phyloP scores from a whole-genome alignment of 2,797 vertebrate genomes.

The Oreortyx pictus region DNA sequence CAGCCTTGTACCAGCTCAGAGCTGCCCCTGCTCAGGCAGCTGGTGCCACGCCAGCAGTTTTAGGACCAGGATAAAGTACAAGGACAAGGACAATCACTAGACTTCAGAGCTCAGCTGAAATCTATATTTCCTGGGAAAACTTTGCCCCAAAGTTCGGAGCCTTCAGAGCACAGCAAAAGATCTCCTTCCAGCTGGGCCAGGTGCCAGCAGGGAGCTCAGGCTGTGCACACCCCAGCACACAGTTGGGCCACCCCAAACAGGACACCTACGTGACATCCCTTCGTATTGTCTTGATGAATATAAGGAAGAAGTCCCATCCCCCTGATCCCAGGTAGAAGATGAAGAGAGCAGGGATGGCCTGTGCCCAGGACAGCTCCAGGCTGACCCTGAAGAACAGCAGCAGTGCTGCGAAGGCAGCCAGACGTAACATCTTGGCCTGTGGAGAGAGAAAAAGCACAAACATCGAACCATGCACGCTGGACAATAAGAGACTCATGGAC shows the following conservation, averaged over 20 bases:
- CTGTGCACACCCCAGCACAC: neutral
- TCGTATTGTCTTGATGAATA: slow-evolving; percentile 89
- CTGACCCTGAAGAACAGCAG: slow-evolving; percentile 88
- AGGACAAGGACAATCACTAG: neutral
- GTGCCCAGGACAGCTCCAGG: slow-evolving; percentile 89
- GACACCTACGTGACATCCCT: slow-evolving; percentile 91
- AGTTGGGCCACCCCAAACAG: neutral
- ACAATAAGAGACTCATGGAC: rapidly evolving
- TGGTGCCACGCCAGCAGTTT: neutral
- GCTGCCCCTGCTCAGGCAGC: neutral
- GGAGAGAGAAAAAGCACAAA: neutral
- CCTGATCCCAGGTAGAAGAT: slow-evolving; percentile 92
- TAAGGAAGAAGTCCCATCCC: slow-evolving; percentile 89
- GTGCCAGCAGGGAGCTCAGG: slow-evolving; percentile 2
- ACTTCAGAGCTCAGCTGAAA: slow-evolving; percentile 44
- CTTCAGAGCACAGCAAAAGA: rapidly evolving
- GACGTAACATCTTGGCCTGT: slow-evolving; percentile 86
- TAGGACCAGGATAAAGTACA: slow-evolving; percentile 26
- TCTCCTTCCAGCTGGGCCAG: neutral
- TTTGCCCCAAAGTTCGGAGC: neutral
- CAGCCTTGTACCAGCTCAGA: neutral
- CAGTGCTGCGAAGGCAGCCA: slow-evolving; percentile 85
- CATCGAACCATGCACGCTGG: neutral
- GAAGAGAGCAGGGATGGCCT: slow-evolving; percentile 85
- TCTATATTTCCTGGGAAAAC: neutral